Evolutionary conservation across 2,113 vertebrate genomes (phyloP).

Genomic region (Brachyistius frenatus): DNA sequence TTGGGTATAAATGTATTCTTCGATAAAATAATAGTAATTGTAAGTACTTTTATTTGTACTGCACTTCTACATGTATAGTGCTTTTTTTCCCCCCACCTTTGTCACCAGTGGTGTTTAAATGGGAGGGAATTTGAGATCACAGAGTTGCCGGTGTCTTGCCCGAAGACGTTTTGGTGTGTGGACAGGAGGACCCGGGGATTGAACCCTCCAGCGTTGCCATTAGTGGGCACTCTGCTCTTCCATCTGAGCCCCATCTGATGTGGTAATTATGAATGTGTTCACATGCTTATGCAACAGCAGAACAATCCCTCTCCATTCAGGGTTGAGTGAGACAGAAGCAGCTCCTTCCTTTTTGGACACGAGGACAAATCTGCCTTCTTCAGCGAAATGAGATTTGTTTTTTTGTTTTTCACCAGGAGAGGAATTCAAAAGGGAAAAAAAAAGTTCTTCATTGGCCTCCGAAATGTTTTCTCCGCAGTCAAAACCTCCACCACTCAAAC

Average conservation of each 20-base stretch:
- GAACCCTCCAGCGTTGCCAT: too few species aligned
- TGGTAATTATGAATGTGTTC: not conserved
- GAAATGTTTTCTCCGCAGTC: conserved; percentile 16
- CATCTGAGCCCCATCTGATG: too few species aligned
- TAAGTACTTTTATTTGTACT: too few species aligned
- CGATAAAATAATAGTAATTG: not conserved
- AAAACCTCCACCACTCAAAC: conserved; percentile 18
- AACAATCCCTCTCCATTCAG: not conserved
- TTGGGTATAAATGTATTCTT: not conserved
- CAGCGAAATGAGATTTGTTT: not conserved
- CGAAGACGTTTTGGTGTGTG: too few species aligned
- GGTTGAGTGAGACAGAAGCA: not conserved
- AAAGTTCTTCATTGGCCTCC: not conserved
- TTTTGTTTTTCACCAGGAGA: not conserved
- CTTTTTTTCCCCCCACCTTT: too few species aligned
- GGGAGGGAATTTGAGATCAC: too few species aligned
- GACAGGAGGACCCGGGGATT: too few species aligned
- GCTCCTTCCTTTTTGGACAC: not conserved
- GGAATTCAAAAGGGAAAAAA: not conserved
- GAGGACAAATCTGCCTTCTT: not conserved
- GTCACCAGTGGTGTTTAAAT: too few species aligned
- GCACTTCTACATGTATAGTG: too few species aligned
- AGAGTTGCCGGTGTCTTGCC: too few species aligned
- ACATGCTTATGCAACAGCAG: not conserved
- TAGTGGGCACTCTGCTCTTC: too few species aligned